Evolutionary conservation across 2,888 invertebrate genomes (phyloP), one percentile per base, ranked within the genome.

Genomic region (Chrysotoxum bicinctum): DNA sequence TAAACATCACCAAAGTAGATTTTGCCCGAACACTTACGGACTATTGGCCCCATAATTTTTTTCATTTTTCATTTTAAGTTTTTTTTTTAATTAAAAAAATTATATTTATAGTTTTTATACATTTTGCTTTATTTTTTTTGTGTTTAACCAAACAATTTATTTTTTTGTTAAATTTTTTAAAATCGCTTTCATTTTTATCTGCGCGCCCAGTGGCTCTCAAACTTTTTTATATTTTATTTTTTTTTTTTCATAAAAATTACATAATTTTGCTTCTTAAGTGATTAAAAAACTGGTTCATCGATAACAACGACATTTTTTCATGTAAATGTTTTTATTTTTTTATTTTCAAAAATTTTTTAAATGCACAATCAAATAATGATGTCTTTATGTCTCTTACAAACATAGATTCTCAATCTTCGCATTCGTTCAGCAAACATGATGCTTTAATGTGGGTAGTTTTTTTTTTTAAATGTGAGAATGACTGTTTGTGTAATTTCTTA

Each of bases 21-120:
- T 92, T 92, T 90, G 90, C 90, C 90, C 92, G 91, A 92, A 92
- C 90, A 91, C 92, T 92, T 92, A 92, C 91, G 91, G 90, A 92
- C 91, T 90, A 91, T 89, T 90, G 92, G 91, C 92, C 91, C 92
- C 91, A 90, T 92, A 88, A 83, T 83, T 86, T 56, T 86, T 56
- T 87, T 77, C 9, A 32, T 52, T 84, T 68, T 81, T 68, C 14
- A 45, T 83, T 87, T 87, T 85, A 75, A 64, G 54, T 79, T 76
- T 83, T 60, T 74, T 75, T 74, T 75, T 77, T 75, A 48, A 35
- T 23, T 66, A 21, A 50, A 83, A 52, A 75, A 64, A 64, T 89
- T 89, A 62, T 64, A 64, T 68, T 74, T 73, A 64, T 45, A 64
- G 48, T 68, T 69, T 79, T 68, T 79, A 70, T 74, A 80, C 70